phyloP scores from a whole-genome alignment of 2,797 vertebrate species.

The Rhincodon typus region DNA sequence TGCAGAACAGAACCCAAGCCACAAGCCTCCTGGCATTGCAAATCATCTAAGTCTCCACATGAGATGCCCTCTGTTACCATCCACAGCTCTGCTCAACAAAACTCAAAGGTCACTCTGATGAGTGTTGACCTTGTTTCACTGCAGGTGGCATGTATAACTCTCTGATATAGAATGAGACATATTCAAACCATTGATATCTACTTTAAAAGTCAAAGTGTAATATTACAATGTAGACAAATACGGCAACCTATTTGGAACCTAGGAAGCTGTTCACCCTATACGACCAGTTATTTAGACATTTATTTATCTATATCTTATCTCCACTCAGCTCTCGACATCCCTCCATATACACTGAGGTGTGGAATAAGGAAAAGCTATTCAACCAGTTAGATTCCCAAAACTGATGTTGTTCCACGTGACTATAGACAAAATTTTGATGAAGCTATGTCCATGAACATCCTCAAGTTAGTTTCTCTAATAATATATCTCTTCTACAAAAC shows the following conservation, averaged over 20 bases:
- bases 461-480: background rate
- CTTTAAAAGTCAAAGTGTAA: background rate
- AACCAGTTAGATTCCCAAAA: background rate
- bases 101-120: too few relatives aligned
- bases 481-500: background rate
- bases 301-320: background rate
- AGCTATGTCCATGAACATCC: background rate
- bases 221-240: background rate
- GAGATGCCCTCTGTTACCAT: too few relatives aligned
- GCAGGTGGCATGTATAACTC: background rate
- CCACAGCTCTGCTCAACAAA: too few relatives aligned
- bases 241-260: background rate
- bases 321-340: background rate
- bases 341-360: background rate
- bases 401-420: background rate
- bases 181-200: background rate
- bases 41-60: too few relatives aligned
- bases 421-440: background rate
- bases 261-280: background rate
- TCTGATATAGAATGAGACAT: background rate
- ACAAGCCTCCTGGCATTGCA: too few relatives aligned
- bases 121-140: too few relatives aligned
- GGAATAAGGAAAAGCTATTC: background rate
- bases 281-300: background rate
- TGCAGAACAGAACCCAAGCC: too few relatives aligned